Evolutionary conservation across 2,888 invertebrate genomes (phyloP).

Genomic region (Parnassius orleans): DNA sequence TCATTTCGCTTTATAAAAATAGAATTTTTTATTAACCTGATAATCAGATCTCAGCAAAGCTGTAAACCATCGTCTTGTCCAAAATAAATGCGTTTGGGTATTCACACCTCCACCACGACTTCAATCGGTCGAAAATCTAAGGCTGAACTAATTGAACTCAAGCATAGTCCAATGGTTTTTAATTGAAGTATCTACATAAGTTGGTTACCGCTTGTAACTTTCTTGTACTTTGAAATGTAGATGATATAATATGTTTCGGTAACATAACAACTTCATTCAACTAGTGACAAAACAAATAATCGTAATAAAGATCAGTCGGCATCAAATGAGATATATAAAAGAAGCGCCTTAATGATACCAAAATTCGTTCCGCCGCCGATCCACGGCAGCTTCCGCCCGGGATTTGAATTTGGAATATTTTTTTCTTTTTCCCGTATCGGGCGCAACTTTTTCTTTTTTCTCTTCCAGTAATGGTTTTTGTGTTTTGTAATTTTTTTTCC

Average conservation of each 20-base stretch:
- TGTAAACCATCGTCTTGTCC: too few species aligned
- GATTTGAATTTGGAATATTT: constrained; percentile 62
- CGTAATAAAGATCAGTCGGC: constrained; percentile 44
- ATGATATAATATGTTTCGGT: constrained; percentile 6
- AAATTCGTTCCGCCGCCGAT: constrained; percentile 66
- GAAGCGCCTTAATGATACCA: constrained; percentile 64
- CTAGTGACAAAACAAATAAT: constrained; percentile 51
- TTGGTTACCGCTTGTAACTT: neutral
- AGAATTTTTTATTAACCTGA: too few species aligned
- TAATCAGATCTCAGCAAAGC: too few species aligned
- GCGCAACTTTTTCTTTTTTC: constrained; percentile 36
- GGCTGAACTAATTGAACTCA: neutral
- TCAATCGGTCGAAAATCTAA: too few species aligned
- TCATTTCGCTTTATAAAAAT: too few species aligned
- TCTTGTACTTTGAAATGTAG: constrained; percentile 1
- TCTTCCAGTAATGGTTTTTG: constrained; percentile 44
- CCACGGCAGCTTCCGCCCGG: constrained; percentile 67
- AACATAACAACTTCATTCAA: constrained; percentile 28
- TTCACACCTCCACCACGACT: too few species aligned
- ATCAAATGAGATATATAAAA: constrained; percentile 52
- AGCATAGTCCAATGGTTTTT: neutral
- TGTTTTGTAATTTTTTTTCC: constrained; percentile 41
- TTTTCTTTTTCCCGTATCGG: constrained; percentile 47
- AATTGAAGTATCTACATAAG: neutral
- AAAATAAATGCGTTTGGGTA: too few species aligned